phyloP scores from a whole-genome alignment of 2,113 vertebrate genomes.

The Leucopsar rothschildi region DNA sequence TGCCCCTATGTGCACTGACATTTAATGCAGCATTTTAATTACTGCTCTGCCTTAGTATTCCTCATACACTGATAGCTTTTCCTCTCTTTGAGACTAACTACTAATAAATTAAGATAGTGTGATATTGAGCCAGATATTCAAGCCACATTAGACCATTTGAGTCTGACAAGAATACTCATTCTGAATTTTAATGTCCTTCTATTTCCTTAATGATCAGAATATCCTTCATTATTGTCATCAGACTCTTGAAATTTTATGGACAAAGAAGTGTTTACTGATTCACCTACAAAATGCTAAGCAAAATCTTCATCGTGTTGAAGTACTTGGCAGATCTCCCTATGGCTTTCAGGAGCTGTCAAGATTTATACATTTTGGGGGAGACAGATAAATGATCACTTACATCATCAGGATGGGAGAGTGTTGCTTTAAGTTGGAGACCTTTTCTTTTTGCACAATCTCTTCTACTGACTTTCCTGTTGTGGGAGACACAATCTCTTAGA shows the following conservation, averaged over 20 bases:
- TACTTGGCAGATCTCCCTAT: neutral
- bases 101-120: neutral
- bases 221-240: neutral
- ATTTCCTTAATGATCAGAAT: neutral
- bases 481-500: neutral
- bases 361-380: neutral
- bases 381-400: neutral
- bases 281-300: neutral
- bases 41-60: neutral
- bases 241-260: neutral
- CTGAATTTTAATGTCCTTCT: slow-evolving; percentile 29
- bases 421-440: neutral
- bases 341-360: neutral
- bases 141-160: neutral
- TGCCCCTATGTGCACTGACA: neutral
- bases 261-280: neutral
- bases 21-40: neutral
- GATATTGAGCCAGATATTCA: neutral
- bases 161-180: neutral
- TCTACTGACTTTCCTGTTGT: neutral
- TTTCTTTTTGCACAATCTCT: neutral
- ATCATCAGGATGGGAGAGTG: neutral
- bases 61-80: neutral
- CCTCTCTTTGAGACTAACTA: neutral
- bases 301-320: neutral